Evolutionary conservation across 2,888 invertebrate species (phyloP).

Genomic region (Amphipyra tragopoginis): DNA sequence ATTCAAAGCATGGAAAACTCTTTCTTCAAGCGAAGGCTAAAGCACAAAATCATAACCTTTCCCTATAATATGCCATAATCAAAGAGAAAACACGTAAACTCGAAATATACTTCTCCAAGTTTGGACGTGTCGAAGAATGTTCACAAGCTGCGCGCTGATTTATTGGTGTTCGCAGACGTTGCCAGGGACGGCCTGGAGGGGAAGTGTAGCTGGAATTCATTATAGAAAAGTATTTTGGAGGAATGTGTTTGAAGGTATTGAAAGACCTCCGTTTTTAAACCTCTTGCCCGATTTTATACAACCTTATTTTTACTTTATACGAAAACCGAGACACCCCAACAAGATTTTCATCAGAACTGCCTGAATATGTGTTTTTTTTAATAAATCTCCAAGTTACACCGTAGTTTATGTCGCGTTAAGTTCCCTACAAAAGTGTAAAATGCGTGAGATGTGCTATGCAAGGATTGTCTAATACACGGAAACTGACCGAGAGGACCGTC

Average conservation of each 20-base stretch:
- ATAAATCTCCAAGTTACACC: too few relatives aligned
- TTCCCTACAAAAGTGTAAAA: too few relatives aligned
- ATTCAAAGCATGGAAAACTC: too few relatives aligned
- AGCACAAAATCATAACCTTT: constrained; percentile 10
- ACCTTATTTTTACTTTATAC: too few relatives aligned
- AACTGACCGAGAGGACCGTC: too few relatives aligned
- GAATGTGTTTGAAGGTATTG: constrained; percentile 26
- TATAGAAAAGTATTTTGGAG: constrained; percentile 48
- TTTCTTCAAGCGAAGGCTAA: neutral
- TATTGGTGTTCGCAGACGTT: constrained; percentile 56
- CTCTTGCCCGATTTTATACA: too few relatives aligned
- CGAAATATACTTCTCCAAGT: constrained; percentile 67
- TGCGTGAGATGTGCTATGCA: too few relatives aligned
- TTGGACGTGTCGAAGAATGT: constrained; percentile 62
- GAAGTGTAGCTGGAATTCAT: constrained; percentile 44
- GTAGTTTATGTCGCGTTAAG: too few relatives aligned
- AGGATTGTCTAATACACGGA: too few relatives aligned
- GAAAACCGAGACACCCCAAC: too few relatives aligned
- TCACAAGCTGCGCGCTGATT: constrained; percentile 68
- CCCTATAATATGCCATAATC: constrained; percentile 45
- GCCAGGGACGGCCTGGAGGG: constrained; percentile 1
- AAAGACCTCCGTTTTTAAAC: neutral
- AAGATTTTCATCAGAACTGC: too few relatives aligned
- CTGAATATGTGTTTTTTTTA: too few relatives aligned
- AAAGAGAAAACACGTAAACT: constrained; percentile 55